Base-by-base conservation (phyloP, 2,888 invertebrate genomes). In the Galerucella nymphaeae region DNA sequence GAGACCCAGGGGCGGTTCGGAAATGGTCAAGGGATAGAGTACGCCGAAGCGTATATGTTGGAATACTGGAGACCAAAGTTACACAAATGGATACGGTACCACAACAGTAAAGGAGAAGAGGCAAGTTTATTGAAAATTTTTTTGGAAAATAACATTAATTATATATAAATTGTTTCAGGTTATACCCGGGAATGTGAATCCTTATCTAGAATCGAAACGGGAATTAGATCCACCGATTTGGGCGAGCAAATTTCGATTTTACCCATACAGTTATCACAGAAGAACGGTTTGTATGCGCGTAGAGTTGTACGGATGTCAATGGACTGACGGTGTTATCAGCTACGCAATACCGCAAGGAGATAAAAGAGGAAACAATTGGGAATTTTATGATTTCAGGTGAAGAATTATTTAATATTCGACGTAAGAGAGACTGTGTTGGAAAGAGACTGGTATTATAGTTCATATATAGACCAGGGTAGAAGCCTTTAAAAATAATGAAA, bases 261-360 rank as follows among this genome's bases (percentile, higher is more conserved):
- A 96, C 73, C 97, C 97, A 0, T 93, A 94, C 89, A 95, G 95
- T 85, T 91, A 92, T 77, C 93, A 94, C 83, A 91, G 92, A 11
- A 90, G 96, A 75, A 96, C 96, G 0, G 95, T 96, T 67, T 97
- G 97, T 87, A 94, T 97, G 94, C 88, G 97, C 75, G 94, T 96
- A 48, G 97, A 97, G 85, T 85, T 97, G 45, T 96, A 96, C 85
- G 97, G 97, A 30, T 97, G 97, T 85, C 89, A 89, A 64, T 96
- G 95, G 93, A 92, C 91, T 83, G 96, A 94, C 83, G 95, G 95
- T 20, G 90, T 96, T 66, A 90, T 95, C 42, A 92, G 94, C 70
- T 97, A 97, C 87, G 91, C 93, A 57, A 95, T 96, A 92, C 94
- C 95, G 18, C 94, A 95, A 85, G 96, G 96, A 11, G 94, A 95